Evolutionary conservation across 2,113 vertebrate genomes (phyloP).

Genomic region (Lepisosteus osseus): DNA sequence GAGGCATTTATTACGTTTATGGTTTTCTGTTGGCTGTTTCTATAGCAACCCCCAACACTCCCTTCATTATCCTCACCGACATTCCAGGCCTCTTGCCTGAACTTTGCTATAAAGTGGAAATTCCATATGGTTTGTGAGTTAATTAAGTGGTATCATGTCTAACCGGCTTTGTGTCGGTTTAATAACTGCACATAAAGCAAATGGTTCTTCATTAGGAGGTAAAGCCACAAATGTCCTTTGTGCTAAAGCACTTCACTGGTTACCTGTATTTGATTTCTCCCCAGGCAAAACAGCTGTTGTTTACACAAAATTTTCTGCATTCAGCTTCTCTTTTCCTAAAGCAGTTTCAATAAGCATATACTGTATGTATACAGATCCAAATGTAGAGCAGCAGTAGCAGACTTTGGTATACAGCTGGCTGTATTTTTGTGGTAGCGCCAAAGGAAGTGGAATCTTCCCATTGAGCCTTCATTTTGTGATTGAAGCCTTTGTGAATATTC

Average conservation of each 20-base stretch:
- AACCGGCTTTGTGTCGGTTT: not conserved
- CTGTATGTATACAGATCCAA: not conserved
- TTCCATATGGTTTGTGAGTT: not conserved
- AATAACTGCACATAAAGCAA: not conserved
- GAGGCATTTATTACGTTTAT: not conserved
- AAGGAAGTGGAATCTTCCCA: too few relatives aligned
- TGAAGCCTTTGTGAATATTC: too few relatives aligned
- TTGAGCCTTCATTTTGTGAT: too few relatives aligned
- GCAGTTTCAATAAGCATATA: not conserved
- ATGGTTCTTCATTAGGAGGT: not conserved
- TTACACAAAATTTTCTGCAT: not conserved
- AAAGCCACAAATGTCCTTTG: constrained; percentile 11
- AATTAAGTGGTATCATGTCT: not conserved
- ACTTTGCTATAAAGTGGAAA: not conserved
- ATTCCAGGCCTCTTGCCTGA: not conserved
- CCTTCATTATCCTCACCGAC: not conserved
- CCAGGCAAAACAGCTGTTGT: constrained; percentile 1
- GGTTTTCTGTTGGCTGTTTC: constrained; percentile 12
- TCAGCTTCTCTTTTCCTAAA: not conserved
- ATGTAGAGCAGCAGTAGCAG: not conserved
- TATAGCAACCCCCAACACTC: constrained; percentile 5
- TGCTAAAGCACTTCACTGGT: not conserved
- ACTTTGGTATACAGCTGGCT: too few relatives aligned
- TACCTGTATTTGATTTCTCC: constrained; percentile 21
- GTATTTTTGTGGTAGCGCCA: too few relatives aligned